These are phyloP conservation scores for Phallusia fumigata DNA, from an alignment of 23 tunicate species.

Conservation along the genomic window DNA sequence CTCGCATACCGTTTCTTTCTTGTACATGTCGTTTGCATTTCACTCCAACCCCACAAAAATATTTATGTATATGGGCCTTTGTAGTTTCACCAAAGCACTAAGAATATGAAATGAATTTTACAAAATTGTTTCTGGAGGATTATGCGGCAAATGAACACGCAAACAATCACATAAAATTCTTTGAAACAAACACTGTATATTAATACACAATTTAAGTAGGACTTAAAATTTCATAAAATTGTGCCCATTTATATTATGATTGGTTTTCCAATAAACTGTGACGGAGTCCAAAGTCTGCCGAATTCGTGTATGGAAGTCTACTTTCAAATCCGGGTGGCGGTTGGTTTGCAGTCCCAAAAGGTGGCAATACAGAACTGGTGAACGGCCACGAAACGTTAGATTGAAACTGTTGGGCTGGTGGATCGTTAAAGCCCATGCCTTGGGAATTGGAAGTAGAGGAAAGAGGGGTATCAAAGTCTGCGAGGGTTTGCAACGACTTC, in stretches of 20 bases:
- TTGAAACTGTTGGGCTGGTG: conserved; percentile 10
- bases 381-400: conserved; percentile 38
- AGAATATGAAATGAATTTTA: not conserved
- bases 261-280: conserved; percentile 75
- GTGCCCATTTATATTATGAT: conserved; percentile 29
- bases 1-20: not conserved
- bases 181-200: conserved; percentile 1
- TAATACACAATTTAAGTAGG: not conserved
- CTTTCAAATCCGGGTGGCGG: conserved; percentile 91
- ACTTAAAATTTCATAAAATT: not conserved
- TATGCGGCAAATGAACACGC: not conserved
- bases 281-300: conserved; percentile 59
- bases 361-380: not conserved
- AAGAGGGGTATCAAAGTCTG: conserved; percentile 56
- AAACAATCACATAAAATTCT: conserved; percentile 13
- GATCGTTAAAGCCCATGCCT: not conserved
- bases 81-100: conserved; percentile 9
- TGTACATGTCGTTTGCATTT: not conserved
- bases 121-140: not conserved
- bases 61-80: not conserved
- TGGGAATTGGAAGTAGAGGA: conserved; percentile 14
- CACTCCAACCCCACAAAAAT: not conserved
- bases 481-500: conserved; percentile 72
- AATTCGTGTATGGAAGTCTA: conserved; percentile 44
- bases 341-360: conserved; percentile 18